A percentile compares a stretch with the other conserved stretches of the same genome.
phyloP scores from a whole-genome alignment of 64 coral and sea anemone species.

The Stichodactyla mertensii region DNA sequence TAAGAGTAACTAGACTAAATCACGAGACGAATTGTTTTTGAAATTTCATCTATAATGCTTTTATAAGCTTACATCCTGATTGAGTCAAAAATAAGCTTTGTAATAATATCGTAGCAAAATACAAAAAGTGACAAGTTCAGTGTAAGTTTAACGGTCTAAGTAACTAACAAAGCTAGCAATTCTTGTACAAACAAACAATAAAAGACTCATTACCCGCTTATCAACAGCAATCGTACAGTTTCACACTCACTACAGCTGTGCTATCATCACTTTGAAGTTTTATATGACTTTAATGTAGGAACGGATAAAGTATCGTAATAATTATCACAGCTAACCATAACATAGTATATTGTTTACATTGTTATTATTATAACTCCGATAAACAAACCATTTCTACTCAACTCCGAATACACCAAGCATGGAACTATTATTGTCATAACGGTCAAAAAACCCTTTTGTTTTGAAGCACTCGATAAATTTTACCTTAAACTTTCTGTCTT shows the following conservation, averaged over 20 bases:
- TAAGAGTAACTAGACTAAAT: too few species aligned
- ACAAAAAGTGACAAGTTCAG: too few species aligned
- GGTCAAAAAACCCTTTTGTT: not conserved
- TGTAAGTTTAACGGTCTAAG: not conserved
- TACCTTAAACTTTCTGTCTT: not conserved
- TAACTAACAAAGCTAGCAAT: too few species aligned
- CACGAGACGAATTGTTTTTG: too few species aligned
- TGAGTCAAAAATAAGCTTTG: not conserved
- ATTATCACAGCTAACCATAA: not conserved
- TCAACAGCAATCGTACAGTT: too few species aligned
- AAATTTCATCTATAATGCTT: not conserved
- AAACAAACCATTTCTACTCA: not conserved
- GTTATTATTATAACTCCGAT: not conserved
- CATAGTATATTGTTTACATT: conserved; percentile 3
- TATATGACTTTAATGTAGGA: not conserved
- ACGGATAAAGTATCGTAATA: not conserved
- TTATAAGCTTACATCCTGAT: not conserved
- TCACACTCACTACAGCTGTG: not conserved
- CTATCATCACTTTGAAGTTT: not conserved
- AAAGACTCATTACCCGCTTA: too few species aligned
- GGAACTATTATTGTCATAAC: not conserved
- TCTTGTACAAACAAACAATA: too few species aligned
- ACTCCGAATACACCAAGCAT: not conserved
- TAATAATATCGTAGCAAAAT: not conserved
- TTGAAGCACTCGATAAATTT: not conserved